Conservation (phyloP, 2,113 vertebrate genomes). For the Oreochromis spilurus region DNA sequence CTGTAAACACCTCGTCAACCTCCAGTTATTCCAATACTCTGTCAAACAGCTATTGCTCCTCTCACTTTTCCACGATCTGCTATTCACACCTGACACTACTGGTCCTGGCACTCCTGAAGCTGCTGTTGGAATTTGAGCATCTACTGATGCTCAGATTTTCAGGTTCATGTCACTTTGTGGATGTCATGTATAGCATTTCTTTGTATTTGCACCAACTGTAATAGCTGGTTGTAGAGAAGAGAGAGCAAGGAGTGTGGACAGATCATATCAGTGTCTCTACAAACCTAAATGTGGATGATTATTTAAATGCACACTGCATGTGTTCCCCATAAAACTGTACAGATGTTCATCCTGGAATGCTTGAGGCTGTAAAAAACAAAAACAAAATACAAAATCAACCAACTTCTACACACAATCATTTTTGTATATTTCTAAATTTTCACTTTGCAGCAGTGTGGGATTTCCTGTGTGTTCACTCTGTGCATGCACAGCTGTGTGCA, state of each 20-base stretch:
- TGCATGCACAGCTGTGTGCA: conserved; percentile 29
- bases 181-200: background rate
- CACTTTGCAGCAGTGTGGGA: conserved; percentile 18
- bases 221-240: background rate
- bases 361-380: conserved; percentile 27
- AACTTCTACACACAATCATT: background rate
- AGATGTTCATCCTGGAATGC: conserved; percentile 49
- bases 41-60: background rate
- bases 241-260: background rate
- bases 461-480: conserved; percentile 25
- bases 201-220: background rate
- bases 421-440: conserved; percentile 21
- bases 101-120: conserved; percentile 17
- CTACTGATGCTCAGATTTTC: background rate
- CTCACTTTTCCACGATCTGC: background rate
- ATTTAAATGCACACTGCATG: background rate
- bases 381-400: background rate
- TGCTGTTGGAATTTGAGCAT: background rate
- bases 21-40: background rate
- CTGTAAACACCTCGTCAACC: background rate
- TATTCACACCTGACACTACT: background rate
- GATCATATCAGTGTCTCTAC: background rate
- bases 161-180: background rate
- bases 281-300: conserved; percentile 1
- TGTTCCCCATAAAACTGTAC: background rate